phyloP scores from a whole-genome alignment of 2,113 vertebrate genomes.

The Colius striatus region DNA sequence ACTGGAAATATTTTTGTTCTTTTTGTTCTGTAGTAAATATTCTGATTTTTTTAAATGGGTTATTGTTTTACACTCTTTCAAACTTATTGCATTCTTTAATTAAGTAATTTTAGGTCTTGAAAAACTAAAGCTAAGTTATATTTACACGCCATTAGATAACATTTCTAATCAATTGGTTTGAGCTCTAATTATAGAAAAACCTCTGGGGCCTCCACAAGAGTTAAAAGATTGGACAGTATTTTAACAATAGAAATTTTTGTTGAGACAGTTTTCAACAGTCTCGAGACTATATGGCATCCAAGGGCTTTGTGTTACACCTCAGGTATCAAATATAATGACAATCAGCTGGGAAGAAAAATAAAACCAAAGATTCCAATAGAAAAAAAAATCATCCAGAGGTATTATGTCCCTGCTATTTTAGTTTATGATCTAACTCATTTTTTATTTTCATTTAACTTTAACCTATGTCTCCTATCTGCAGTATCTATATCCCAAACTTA shows the following conservation, averaged over 20 bases:
- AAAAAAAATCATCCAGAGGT: neutral
- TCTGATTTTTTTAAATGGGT: neutral
- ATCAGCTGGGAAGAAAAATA: neutral
- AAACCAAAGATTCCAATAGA: neutral
- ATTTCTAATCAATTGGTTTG: neutral
- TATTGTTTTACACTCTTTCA: neutral
- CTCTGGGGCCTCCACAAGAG: neutral
- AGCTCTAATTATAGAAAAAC: conserved; percentile 9
- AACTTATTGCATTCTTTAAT: neutral
- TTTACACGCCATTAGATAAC: neutral
- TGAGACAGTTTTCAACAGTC: neutral
- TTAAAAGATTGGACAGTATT: conserved; percentile 2
- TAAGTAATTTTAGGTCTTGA: neutral
- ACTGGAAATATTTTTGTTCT: neutral
- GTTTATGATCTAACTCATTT: neutral
- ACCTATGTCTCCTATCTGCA: neutral
- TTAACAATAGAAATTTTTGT: conserved; percentile 35
- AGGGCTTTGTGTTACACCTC: neutral
- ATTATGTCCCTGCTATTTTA: neutral
- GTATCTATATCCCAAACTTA: neutral
- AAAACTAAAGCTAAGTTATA: neutral
- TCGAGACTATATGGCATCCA: neutral
- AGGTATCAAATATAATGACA: neutral
- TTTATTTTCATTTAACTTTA: neutral
- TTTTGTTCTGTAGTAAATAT: neutral